Base-by-base conservation (phyloP, 1,140 invertebrate genomes). In the Heliconius hermathena region DNA sequence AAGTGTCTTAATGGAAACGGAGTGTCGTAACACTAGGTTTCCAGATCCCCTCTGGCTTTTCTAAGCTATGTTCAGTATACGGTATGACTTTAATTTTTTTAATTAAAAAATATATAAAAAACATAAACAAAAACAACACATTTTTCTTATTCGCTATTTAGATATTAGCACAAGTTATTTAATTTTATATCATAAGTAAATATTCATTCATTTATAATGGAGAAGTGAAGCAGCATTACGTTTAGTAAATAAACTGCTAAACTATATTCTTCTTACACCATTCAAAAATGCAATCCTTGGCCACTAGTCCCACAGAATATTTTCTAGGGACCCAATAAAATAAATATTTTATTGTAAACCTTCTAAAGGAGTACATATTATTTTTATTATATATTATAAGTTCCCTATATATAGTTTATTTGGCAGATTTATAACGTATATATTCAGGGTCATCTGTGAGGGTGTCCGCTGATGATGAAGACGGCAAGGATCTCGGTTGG, bases 401-500 rank as follows among this genome's bases (percentile, higher is more conserved):
- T 29, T 60, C 26, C 9, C 22, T 8, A 9, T 29, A 57, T 9
- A 11, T 57, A 66, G 3, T 26, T n/a, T 77, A 88, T 71, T 87
- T 91, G 20, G 80, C 76, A 36, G 73, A 80, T 60, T 78, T 82
- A 41, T 88, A 79, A 8, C 85, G 77, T 1, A 71, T 60, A 49
- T 85, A 86, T 1, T 92, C 88, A 0, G 84, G 78, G 33, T 92
- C 91, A 22, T 94, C 91, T 4, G 86, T 83, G 49, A 94, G 81
- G 2, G 89, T 87, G 84, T 94, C 92, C 0, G 90, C 89, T 3
- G 92, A 94, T 3, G 90, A 84, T 3, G 91, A 94, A 0, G 91
- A 80, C 6, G 91, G 87, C 16, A 93, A 83, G 1, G 89, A 85
- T 22, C 89, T 80, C 2, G 90, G 88, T 78, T 88, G 88, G 6